phyloP scores from a whole-genome alignment of 2,113 vertebrate genomes.

The Pluvialis apricaria region DNA sequence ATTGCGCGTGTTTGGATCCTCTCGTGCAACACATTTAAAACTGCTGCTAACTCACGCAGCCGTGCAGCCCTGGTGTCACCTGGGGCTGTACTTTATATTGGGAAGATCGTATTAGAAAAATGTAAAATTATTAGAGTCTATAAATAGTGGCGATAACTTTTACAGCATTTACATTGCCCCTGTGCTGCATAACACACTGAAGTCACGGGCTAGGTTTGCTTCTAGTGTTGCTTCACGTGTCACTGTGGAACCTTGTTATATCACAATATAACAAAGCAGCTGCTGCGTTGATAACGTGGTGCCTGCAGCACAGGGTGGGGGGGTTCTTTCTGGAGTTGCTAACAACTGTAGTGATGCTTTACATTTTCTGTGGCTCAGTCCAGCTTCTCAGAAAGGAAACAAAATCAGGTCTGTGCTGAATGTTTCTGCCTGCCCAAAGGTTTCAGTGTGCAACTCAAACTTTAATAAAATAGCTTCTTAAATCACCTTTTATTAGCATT shows the following conservation, averaged over 20 bases:
- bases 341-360: not conserved
- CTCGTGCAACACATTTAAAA: fast-evolving
- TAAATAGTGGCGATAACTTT: not conserved
- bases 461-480: not conserved
- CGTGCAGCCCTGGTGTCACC: not conserved
- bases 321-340: not conserved
- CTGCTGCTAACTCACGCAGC: not conserved
- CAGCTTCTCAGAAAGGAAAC: not conserved
- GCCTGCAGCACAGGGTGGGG: not conserved
- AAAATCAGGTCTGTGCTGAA: not conserved
- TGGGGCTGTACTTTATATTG: not conserved
- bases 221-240: not conserved
- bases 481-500: not conserved
- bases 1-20: not conserved
- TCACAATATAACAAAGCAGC: not conserved
- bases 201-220: not conserved
- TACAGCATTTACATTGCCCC: not conserved
- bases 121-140: not conserved
- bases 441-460: not conserved
- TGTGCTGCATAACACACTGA: not conserved
- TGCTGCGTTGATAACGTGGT: not conserved
- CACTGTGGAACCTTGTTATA: not conserved
- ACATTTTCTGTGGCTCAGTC: not conserved
- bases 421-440: not conserved
- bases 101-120: not conserved